Evolutionary conservation across 2,888 invertebrate genomes (phyloP).

Genomic region (Emmelina monodactyla): DNA sequence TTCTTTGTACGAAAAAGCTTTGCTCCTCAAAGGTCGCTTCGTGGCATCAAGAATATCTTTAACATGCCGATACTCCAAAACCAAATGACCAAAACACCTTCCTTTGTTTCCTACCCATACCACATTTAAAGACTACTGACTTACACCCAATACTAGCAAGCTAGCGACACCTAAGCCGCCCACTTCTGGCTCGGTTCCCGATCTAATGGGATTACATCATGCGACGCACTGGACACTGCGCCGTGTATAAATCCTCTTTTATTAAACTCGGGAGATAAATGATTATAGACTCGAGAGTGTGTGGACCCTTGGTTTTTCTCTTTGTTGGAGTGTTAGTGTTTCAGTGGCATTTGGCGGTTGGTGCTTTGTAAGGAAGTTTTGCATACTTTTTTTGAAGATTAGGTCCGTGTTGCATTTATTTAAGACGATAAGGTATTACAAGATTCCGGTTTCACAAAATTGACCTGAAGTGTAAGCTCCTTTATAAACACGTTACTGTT

Average conservation of each 20-base stretch:
- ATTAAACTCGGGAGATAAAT: constrained; percentile 65
- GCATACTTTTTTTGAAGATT: neutral
- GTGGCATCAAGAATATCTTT: too few species aligned
- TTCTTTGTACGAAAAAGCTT: too few species aligned
- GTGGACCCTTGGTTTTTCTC: constrained; percentile 38
- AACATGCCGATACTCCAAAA: too few species aligned
- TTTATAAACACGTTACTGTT: neutral
- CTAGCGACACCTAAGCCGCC: too few species aligned
- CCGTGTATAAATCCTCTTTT: constrained; percentile 65
- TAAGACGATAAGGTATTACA: too few species aligned
- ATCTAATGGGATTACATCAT: constrained; percentile 63
- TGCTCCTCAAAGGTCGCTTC: too few species aligned
- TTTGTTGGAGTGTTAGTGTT: constrained; percentile 22
- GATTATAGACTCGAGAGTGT: constrained; percentile 46
- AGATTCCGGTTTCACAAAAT: too few species aligned
- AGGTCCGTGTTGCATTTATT: constrained; percentile 28
- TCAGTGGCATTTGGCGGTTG: neutral
- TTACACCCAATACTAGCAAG: too few species aligned
- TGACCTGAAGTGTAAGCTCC: neutral
- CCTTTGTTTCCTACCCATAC: too few species aligned
- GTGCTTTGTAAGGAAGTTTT: neutral
- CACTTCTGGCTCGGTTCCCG: constrained; percentile 54
- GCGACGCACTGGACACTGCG: constrained; percentile 39
- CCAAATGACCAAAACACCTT: too few species aligned
- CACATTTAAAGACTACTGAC: too few species aligned